These are phyloP conservation scores for Andrena bucephala DNA, from an alignment of 2,888 invertebrate genomes.

Conservation along the genomic window DNA sequence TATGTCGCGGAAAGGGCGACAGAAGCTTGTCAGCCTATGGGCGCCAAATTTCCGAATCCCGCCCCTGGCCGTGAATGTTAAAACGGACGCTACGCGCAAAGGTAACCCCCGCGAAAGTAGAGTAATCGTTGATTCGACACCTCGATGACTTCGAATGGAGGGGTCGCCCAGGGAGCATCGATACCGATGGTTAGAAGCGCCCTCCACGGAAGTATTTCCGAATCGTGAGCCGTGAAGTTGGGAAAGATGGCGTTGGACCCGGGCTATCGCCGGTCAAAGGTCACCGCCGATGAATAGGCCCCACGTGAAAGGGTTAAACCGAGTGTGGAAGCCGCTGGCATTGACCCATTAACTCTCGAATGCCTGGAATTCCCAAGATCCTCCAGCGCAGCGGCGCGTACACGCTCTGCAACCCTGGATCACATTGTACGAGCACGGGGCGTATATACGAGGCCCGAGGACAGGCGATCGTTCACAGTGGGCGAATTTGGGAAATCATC, in stretches of 20 bases:
- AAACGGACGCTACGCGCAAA: too few relatives aligned
- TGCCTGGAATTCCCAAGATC: slow-evolving; percentile 54
- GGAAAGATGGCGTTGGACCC: slow-evolving; percentile 10
- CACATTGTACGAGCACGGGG: slow-evolving; percentile 7
- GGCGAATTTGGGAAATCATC: neutral
- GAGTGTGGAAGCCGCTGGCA: slow-evolving; percentile 39
- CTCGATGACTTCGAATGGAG: neutral
- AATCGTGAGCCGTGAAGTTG: neutral
- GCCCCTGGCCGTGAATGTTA: too few relatives aligned
- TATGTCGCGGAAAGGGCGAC: too few relatives aligned
- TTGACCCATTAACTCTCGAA: slow-evolving; percentile 58
- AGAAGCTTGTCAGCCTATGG: too few relatives aligned
- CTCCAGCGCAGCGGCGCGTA: neutral
- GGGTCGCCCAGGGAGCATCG: neutral
- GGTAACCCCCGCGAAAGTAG: too few relatives aligned
- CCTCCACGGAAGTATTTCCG: slow-evolving; percentile 3
- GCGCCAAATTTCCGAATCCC: too few relatives aligned
- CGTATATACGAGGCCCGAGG: neutral
- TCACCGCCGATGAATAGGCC: slow-evolving; percentile 49
- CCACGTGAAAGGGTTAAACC: slow-evolving; percentile 50
- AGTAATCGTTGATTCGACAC: neutral
- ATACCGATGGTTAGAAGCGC: neutral
- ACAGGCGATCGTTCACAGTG: neutral
- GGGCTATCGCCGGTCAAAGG: slow-evolving; percentile 42
- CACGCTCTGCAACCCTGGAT: slow-evolving; percentile 8